These are phyloP conservation scores for Turritopsis dohrnii DNA, from an alignment of 30 jellyfish, hydroid and myxozoan genomes.

Conservation along the genomic window DNA sequence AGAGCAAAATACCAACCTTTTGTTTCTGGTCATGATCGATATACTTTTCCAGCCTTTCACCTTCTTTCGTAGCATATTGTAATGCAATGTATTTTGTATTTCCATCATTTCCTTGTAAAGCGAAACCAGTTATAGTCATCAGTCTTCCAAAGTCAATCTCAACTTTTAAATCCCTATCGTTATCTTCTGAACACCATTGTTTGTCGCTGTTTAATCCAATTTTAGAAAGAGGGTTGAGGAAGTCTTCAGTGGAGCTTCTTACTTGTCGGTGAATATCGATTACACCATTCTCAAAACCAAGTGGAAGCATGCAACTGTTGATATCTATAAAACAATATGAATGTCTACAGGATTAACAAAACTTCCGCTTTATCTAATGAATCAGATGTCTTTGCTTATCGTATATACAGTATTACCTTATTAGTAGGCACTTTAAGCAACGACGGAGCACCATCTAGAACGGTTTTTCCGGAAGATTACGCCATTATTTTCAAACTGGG, in stretches of 20 bases:
- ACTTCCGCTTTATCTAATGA: too few species aligned
- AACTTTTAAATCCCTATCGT: background rate
- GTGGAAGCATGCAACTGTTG: background rate
- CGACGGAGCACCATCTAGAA: too few species aligned
- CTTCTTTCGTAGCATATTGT: background rate
- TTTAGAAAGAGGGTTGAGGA: background rate
- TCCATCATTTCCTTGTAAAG: background rate
- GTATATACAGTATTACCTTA: too few species aligned
- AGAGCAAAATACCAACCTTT: too few species aligned
- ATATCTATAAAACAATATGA: background rate
- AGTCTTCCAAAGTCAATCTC: background rate
- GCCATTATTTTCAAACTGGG: too few species aligned
- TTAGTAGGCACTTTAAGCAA: too few species aligned
- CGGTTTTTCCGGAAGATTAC: too few species aligned
- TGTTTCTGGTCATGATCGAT: too few species aligned
- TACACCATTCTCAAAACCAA: background rate
- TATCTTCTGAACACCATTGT: background rate
- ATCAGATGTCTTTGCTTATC: too few species aligned
- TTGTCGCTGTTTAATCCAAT: background rate
- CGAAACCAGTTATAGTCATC: background rate
- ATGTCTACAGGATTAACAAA: background rate
- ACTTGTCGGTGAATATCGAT: background rate
- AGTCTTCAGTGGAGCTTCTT: background rate
- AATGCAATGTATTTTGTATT: background rate
- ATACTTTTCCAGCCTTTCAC: too few species aligned